Base-by-base conservation (phyloP, 1,140 invertebrate species). In the Bombus huntii region DNA sequence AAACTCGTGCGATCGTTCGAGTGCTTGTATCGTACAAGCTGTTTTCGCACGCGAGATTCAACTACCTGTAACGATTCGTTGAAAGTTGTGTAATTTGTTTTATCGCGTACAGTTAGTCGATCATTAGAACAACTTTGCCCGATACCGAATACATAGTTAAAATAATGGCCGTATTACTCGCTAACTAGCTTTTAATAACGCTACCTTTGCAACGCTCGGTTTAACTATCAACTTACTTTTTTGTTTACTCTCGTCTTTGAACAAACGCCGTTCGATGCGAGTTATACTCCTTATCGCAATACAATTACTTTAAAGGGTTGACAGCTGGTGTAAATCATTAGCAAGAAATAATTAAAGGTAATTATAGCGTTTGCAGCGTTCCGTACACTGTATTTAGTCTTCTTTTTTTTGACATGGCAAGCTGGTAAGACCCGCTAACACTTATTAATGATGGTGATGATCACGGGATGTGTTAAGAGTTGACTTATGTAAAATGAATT, bases 31-130 rank as follows among this genome's bases (percentile, higher is more conserved):
- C 6, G 42, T 34, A 10, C 39, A 44, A 37, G 22, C n/a, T 4
- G 59, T 68, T 47, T 74, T 74, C 71, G 12, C 81, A 66, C 57
- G 57, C 81, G 42, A 82, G 42, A 74, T 47, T 42, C 37, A 82
- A 44, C 39, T 47, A 74, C n/a, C 57, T 66, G 57, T n/a, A 47
- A 74, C 12, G 70, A 81, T 81, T 57, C 81, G 53, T 66, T 65
- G 81, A 34, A 65, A 74, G 53, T 83, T 65, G 42, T 53, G 81
- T 75, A 75, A 76, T 75, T 76, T 53, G 72, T 75, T 83, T 83
- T 83, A 83, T 75, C 72, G 34, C 73, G 42, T 39, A 39, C 72
- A 53, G 53, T 62, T 62, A 83, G 70, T 34, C 47, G 53, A 37
- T 72, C 59, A 73, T 81, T 81, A 73, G 53, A 65, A 39, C 31